These are phyloP conservation scores for Trematomus loennbergii DNA, from an alignment of 2,113 vertebrate species.

Conservation along the genomic window DNA sequence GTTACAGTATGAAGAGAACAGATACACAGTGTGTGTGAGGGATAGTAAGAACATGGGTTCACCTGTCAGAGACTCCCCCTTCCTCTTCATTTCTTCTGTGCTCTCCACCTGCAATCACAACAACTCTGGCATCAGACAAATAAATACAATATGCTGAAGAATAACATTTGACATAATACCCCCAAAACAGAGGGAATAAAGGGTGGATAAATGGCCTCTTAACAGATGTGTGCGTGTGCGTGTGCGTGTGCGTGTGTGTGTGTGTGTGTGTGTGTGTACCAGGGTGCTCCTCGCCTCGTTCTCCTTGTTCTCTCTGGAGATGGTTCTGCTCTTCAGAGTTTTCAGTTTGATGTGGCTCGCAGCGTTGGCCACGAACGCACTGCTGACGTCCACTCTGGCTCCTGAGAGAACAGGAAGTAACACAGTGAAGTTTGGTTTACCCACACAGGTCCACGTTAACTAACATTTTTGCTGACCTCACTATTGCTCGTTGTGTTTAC, in stretches of 20 bases:
- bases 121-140: background rate
- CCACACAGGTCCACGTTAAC: too few relatives aligned
- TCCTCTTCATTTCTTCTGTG: slow-evolving; percentile 51
- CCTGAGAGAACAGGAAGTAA: slow-evolving; percentile 44
- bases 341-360: slow-evolving; percentile 75
- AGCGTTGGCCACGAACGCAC: slow-evolving; percentile 78
- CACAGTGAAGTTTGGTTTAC: background rate
- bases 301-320: slow-evolving; percentile 74
- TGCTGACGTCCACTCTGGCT: slow-evolving; percentile 80
- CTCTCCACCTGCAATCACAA: slow-evolving; percentile 38
- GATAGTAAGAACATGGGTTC: background rate
- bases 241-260: slow-evolving; percentile 14
- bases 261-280: slow-evolving; percentile 59
- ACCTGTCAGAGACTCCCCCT: slow-evolving; percentile 58
- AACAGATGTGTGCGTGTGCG: background rate
- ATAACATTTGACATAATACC: background rate
- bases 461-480: too few relatives aligned
- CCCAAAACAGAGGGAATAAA: background rate
- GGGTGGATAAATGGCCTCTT: too few relatives aligned
- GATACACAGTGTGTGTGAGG: background rate
- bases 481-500: too few relatives aligned
- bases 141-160: background rate
- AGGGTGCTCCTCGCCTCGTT: slow-evolving; percentile 65
- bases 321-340: slow-evolving; percentile 28
- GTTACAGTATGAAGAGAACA: background rate